A percentile compares a stretch with the other conserved stretches of the same genome.
Conservation (phyloP, 1,140 invertebrate species). For the Bilobella aurantiaca region DNA sequence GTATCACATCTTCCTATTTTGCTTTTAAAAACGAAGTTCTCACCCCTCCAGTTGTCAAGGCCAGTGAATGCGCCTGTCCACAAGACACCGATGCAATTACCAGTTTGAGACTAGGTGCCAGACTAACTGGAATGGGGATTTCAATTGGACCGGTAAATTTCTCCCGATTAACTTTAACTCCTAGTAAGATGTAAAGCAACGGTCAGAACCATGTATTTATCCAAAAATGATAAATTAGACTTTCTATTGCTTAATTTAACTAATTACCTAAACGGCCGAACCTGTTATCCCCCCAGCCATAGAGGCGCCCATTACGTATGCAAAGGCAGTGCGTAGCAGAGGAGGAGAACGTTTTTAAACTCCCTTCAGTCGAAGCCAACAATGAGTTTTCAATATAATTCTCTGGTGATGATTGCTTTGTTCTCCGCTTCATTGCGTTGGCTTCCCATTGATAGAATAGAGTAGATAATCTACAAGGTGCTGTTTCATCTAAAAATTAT, state of each 20-base stretch:
- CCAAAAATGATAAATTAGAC: background rate
- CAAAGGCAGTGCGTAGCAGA: slow-evolving; percentile 19
- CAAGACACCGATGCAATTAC: slow-evolving; percentile 26
- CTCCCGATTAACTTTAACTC: slow-evolving; percentile 15
- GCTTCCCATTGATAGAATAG: background rate
- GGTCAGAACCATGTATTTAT: no score
- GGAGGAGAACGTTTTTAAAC: slow-evolving; percentile 19
- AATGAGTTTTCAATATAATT: background rate
- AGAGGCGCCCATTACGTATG: slow-evolving; percentile 29
- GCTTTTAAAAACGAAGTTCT: no score
- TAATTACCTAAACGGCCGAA: slow-evolving; percentile 23
- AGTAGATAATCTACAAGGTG: background rate
- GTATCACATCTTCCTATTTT: no score
- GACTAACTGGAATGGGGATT: slow-evolving; percentile 17
- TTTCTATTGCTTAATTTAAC: background rate
- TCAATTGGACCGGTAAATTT: slow-evolving; percentile 12
- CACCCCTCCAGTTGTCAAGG: slow-evolving; percentile 28
- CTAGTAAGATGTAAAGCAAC: slow-evolving; percentile 20
- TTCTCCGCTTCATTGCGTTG: background rate
- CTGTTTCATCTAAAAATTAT: background rate
- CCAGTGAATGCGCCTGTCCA: slow-evolving; percentile 27
- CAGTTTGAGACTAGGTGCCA: slow-evolving; percentile 19
- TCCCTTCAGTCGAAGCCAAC: slow-evolving; percentile 6
- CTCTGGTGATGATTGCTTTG: background rate
- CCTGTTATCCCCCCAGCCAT: slow-evolving; percentile 31